phyloP scores from a whole-genome alignment of 2,113 vertebrate species.

The Mixornis gularis region DNA sequence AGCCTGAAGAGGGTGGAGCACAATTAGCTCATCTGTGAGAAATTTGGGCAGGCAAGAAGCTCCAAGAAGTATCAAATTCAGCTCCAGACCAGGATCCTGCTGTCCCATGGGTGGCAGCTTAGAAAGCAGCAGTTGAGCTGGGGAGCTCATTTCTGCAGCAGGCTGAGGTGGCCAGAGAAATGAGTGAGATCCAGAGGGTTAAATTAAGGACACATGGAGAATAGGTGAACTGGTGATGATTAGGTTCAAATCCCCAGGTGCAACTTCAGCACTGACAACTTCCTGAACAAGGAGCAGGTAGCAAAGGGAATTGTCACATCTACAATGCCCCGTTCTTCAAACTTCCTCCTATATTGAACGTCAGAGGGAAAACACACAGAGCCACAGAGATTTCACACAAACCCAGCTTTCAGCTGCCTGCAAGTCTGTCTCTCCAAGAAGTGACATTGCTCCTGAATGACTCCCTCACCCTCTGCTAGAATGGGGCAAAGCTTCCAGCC shows the following conservation, averaged over 20 bases:
- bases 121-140: neutral
- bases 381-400: neutral
- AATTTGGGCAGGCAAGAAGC: neutral
- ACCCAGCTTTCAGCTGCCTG: neutral
- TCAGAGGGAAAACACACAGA: neutral
- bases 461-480: neutral
- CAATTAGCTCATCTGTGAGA: slow-evolving; percentile 37
- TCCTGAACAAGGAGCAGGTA: neutral
- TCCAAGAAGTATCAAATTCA: neutral
- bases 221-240: neutral
- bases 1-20: slow-evolving; percentile 29
- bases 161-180: neutral
- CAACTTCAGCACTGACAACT: neutral
- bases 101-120: neutral
- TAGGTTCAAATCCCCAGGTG: neutral
- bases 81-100: neutral
- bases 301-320: neutral
- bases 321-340: neutral
- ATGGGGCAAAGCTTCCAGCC: neutral
- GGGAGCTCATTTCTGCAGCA: neutral
- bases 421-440: neutral
- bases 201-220: accelerated
- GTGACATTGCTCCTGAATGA: neutral
- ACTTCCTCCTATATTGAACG: neutral
- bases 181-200: neutral